Evolutionary conservation across 2,113 vertebrate species (phyloP), one percentile per base, ranked within the genome.

Genomic region (Chloroceryle aenea): DNA sequence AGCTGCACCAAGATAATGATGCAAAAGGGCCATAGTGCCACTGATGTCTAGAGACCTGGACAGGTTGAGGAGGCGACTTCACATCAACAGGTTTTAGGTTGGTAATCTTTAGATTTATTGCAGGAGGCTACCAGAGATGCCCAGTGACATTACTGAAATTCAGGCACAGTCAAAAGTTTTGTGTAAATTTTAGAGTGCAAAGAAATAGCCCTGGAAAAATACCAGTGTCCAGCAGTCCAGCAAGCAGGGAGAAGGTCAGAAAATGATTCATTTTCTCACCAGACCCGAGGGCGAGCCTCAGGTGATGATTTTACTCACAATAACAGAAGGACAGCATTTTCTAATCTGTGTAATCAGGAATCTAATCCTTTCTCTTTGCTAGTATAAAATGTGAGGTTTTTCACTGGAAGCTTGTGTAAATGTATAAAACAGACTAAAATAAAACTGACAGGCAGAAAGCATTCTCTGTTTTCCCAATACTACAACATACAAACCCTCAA

Each of bases 281-380:
- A 78, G 73, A 89, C 56, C 66, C 73, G 89, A 64, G 56, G 73
- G 63, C 9, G 6, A 95, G 42, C 40, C 79, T 74, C 75, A 92
- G 90, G 89, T 96, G 89, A 93, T 61, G 56, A 81, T 95, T 93
- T 95, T 72, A 29, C 34, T 72, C 42, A 78, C 52, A 87, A 25
- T 75, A 95, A 74, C 9, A 85, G 40, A 95, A 90, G 38, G 23
- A 81, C 56, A 84, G 63, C 52, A 93, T 89, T 96, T 89, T 92
- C 64, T 90, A 89, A 95, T 95, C 80, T 85, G 16, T 87, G 69
- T 89, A 89, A 96, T 90, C 80, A 92, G 25, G 29, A 95, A 47
- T 40, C 52, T 92, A 92, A 92, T 92, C 86, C 69, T 72, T 87
- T 87, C 56, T 63, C 52, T 93, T 90, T 81, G 32, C 38, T 48